These are phyloP conservation scores for Prunella himalayana DNA, from an alignment of 2,113 vertebrate species.

Conservation along the genomic window DNA sequence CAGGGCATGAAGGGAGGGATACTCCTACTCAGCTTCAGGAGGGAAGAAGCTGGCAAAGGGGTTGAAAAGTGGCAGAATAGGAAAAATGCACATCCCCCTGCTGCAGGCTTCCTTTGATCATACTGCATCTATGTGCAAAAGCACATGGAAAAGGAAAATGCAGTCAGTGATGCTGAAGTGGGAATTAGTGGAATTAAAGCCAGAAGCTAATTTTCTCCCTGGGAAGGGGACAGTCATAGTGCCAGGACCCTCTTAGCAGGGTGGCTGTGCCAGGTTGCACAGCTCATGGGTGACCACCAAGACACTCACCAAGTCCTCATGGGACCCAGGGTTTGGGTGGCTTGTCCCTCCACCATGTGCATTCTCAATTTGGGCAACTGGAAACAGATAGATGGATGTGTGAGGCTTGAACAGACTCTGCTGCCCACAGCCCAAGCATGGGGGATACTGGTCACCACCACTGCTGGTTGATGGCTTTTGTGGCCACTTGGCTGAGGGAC, in stretches of 20 bases:
- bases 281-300: neutral
- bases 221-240: neutral
- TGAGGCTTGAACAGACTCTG: neutral
- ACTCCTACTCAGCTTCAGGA: neutral
- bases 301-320: rapidly evolving
- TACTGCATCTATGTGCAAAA: neutral
- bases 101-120: neutral
- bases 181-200: neutral
- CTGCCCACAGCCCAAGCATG: neutral
- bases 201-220: neutral
- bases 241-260: neutral
- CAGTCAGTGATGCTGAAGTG: neutral
- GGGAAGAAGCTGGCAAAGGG: neutral
- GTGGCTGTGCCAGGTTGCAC: neutral
- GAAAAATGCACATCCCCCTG: neutral
- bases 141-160: neutral
- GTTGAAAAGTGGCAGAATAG: neutral
- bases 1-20: rapidly evolving
- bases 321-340: neutral
- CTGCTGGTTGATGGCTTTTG: neutral
- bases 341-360: rapidly evolving
- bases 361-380: neutral
- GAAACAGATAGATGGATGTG: neutral
- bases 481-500: neutral
- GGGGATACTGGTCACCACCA: neutral